Percentiles rank a stretch among this genome's conserved stretches.
These are phyloP conservation scores for Takifugu rubripes DNA, from an alignment of 2,797 vertebrate genomes.

Conservation along the genomic window DNA sequence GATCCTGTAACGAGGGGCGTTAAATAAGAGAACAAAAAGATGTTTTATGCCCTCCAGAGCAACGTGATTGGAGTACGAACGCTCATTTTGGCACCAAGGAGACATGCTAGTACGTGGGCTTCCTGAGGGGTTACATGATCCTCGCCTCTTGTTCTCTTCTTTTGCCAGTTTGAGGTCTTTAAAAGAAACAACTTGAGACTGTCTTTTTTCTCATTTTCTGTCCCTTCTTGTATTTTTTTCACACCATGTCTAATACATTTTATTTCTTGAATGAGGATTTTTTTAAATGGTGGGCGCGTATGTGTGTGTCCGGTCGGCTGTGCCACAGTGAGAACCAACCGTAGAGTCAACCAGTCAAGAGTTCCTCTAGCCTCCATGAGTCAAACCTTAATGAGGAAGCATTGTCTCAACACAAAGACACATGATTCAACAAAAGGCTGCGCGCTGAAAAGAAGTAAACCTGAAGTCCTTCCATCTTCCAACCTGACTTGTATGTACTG, in stretches of 20 bases:
- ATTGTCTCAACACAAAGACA: constrained; percentile 61
- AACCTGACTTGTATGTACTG: constrained; percentile 46
- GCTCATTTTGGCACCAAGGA: constrained; percentile 34
- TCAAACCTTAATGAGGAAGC: constrained; percentile 73
- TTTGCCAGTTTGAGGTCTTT: constrained; percentile 64
- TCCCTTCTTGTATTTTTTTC: constrained; percentile 57
- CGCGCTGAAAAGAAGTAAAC: constrained; percentile 64
- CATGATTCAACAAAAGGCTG: constrained; percentile 71
- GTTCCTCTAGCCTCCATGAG: constrained; percentile 66
- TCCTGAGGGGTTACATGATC: constrained; percentile 47
- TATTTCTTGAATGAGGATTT: constrained; percentile 46
- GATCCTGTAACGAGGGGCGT: background rate
- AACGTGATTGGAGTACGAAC: constrained; percentile 38
- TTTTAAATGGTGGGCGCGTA: constrained; percentile 12
- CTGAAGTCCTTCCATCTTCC: constrained; percentile 64
- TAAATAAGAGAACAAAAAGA: background rate
- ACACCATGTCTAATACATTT: constrained; percentile 58
- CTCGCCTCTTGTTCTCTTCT: constrained; percentile 53
- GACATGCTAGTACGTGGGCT: constrained; percentile 43
- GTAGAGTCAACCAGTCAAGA: constrained; percentile 73
- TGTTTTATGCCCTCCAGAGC: constrained; percentile 14
- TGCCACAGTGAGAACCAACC: constrained; percentile 45
- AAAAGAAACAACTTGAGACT: constrained; percentile 62
- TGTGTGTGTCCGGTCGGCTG: constrained; percentile 34
- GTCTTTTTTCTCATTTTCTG: constrained; percentile 42